Percentiles rank a stretch among this genome's conserved stretches.
These are phyloP conservation scores for Nebria ingens DNA, from an alignment of 1,140 invertebrate genomes.

Conservation along the genomic window DNA sequence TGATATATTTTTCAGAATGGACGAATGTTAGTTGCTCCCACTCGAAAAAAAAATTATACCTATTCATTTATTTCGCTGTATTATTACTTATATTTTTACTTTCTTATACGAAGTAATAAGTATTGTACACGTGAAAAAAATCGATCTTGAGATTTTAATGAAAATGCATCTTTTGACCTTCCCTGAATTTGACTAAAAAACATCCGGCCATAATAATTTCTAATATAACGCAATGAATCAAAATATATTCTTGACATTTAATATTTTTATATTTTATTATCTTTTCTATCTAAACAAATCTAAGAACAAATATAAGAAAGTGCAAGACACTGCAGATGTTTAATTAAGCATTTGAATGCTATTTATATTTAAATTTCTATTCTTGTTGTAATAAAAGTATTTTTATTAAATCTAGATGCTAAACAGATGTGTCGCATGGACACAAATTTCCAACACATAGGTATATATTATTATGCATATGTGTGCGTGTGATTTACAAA, in stretches of 20 bases:
- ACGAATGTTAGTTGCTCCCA: background rate
- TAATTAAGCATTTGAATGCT: no score
- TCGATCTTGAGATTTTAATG: no score
- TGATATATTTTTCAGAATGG: no score
- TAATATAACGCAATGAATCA: no score
- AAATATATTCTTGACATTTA: no score
- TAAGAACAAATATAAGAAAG: background rate
- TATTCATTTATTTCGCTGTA: background rate
- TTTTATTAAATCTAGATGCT: background rate
- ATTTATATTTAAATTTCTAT: no score
- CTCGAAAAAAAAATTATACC: background rate
- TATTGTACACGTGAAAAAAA: background rate
- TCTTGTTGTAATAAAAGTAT: no score
- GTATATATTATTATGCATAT: background rate
- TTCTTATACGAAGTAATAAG: no score
- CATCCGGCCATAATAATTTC: no score
- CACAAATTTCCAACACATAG: background rate
- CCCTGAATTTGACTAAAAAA: no score
- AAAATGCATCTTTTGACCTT: no score
- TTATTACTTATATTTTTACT: background rate
- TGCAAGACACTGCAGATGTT: background rate
- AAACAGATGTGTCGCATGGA: no score
- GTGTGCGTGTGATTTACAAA: background rate
- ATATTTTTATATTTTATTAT: background rate
- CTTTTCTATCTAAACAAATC: background rate